Evolutionary conservation across 2,797 vertebrate species (phyloP).

Genomic region (Sebastes goodei): DNA sequence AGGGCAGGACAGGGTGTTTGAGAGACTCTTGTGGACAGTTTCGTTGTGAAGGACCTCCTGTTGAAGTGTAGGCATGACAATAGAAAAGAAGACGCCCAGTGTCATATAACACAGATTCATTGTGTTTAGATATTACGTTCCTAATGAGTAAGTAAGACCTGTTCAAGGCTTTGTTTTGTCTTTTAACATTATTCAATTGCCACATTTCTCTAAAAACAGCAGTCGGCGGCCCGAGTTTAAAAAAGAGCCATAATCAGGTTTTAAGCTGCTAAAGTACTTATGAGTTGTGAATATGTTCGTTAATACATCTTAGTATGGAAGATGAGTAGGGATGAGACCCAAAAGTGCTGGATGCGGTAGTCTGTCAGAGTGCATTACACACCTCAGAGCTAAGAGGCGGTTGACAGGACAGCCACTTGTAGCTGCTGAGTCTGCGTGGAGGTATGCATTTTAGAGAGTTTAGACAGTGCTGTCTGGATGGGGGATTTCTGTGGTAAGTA

Average conservation of each 20-base stretch:
- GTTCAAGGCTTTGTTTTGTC: conserved; percentile 1
- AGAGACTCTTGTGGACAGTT: neutral
- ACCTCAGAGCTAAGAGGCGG: conserved; percentile 66
- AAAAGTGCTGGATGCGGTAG: conserved; percentile 87
- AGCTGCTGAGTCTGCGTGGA: conserved; percentile 51
- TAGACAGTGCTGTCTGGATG: conserved; percentile 22
- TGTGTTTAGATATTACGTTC: conserved; percentile 33
- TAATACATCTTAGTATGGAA: conserved; percentile 90
- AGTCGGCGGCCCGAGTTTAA: conserved; percentile 23
- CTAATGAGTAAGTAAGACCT: neutral
- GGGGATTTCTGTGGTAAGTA: conserved; percentile 51
- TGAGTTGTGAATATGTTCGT: conserved; percentile 86
- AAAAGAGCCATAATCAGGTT: conserved; percentile 83
- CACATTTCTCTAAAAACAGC: conserved; percentile 29
- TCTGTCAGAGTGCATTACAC: conserved; percentile 82
- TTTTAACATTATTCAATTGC: conserved; percentile 15
- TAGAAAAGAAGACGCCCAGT: neutral
- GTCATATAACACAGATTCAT: conserved; percentile 7
- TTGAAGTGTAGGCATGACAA: neutral
- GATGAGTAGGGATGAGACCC: conserved; percentile 88
- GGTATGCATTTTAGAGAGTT: conserved; percentile 34
- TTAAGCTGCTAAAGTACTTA: conserved; percentile 93
- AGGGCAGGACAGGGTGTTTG: conserved; percentile 29
- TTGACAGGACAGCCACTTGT: conserved; percentile 65
- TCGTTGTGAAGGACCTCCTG: conserved; percentile 1